These are phyloP conservation scores for Peromyscus melanophrys DNA, from an alignment of 2,797 vertebrate species.

Conservation along the genomic window DNA sequence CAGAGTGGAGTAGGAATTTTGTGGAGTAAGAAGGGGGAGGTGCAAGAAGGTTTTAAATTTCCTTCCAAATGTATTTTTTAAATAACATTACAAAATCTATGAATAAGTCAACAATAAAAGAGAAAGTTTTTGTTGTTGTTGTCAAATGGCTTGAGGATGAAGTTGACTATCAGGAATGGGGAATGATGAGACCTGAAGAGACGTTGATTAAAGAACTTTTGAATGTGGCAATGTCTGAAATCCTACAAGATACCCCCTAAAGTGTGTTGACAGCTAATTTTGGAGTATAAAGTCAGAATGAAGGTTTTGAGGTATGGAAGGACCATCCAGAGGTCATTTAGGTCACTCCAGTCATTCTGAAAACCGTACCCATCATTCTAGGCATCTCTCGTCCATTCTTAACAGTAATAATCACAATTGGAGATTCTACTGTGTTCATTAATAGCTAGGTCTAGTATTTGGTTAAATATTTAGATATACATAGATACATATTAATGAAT, in stretches of 20 bases:
- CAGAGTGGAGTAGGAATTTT: slow-evolving; percentile 63
- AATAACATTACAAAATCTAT: slow-evolving; percentile 71
- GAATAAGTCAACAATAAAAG: slow-evolving; percentile 44
- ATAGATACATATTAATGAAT: not conserved
- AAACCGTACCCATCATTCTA: slow-evolving; percentile 36
- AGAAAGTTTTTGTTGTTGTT: not conserved
- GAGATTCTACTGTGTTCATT: not conserved
- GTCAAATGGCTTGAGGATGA: slow-evolving; percentile 41
- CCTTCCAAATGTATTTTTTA: slow-evolving; percentile 76
- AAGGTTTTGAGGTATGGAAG: not conserved
- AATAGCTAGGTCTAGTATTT: not conserved
- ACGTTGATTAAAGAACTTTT: slow-evolving; percentile 23
- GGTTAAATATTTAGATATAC: not conserved
- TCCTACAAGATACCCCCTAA: slow-evolving; percentile 30
- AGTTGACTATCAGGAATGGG: slow-evolving; percentile 34
- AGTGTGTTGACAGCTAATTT: slow-evolving; percentile 64
- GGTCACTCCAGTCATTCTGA: not conserved
- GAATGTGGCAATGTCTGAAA: not conserved
- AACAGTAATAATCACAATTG: not conserved
- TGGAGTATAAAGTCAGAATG: slow-evolving; percentile 18
- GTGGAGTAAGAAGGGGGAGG: slow-evolving; percentile 77
- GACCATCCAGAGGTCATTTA: slow-evolving; percentile 56
- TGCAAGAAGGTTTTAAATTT: slow-evolving; percentile 75
- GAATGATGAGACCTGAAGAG: slow-evolving; percentile 34
- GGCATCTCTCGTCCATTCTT: not conserved